Conservation (phyloP, 2,888 invertebrate genomes). For the Eristalinus sepulchralis region DNA sequence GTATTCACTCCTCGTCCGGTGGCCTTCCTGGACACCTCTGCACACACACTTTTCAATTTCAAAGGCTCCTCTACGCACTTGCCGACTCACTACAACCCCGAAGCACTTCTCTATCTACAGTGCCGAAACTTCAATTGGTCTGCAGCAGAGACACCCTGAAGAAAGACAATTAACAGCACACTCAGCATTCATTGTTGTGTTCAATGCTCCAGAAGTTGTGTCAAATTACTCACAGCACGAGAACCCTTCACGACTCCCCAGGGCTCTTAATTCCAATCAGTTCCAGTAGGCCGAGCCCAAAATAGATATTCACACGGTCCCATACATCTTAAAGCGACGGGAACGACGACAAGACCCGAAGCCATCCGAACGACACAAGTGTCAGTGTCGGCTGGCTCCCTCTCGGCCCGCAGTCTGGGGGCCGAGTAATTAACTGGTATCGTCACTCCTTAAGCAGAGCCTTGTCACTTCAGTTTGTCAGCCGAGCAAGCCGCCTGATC, state of each 20-base stretch:
- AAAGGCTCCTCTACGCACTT: not conserved
- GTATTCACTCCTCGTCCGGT: too few species aligned
- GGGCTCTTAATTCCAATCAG: not conserved
- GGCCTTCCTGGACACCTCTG: too few species aligned
- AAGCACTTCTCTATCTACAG: too few species aligned
- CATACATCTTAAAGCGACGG: not conserved
- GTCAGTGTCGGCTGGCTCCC: not conserved
- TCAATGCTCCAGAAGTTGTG: not conserved
- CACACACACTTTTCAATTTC: not conserved
- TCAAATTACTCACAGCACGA: not conserved
- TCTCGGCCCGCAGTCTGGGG: conserved; percentile 37
- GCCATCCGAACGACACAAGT: conserved; percentile 9
- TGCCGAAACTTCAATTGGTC: not conserved
- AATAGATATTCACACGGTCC: not conserved
- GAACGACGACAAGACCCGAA: not conserved
- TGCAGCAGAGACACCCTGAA: not conserved
- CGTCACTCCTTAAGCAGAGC: conserved; percentile 33
- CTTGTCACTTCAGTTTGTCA: conserved; percentile 29
- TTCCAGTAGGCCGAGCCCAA: not conserved
- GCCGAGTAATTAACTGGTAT: conserved; percentile 63
- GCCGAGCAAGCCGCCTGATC: conserved; percentile 27
- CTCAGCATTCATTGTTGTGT: not conserved
- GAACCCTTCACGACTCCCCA: not conserved
- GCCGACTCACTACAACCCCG: too few species aligned
- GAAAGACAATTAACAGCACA: not conserved